Evolutionary conservation across 2,113 vertebrate species (phyloP), one percentile per base, ranked within the genome.

Genomic region (Carettochelys insculpta): DNA sequence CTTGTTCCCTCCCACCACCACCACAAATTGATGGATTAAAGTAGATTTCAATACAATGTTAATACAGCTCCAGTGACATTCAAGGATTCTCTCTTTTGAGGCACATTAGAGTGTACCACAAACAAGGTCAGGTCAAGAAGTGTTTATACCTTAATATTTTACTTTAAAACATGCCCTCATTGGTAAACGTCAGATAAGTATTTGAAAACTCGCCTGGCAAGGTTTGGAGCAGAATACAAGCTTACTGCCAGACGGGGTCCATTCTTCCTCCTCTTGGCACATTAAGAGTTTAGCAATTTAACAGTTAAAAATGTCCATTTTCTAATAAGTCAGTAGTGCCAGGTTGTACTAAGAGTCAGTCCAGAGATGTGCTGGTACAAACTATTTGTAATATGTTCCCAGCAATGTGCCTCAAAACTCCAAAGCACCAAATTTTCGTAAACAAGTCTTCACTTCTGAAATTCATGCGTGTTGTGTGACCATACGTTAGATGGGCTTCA

Each of bases 271-370:
- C 86, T 92, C 61, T 78, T 94, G 50, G 38, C 87, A n/a, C 75
- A 92, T 82, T 34, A 11, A 84, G 92, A 93, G 75, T 88, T 91
- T 91, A 91, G 82, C 83, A 90, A 78, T 91, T 2, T 68, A 96
- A 94, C 0, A 86, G 93, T 48, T 43, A 83, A 86, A 82, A 86
- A 96, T 90, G 92, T 87, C 7, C 88, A 90, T 95, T 93, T 95
- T 80, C 92, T 92, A 94, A 75, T 85, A 96, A 96, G 92, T 95
- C 86, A 84, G 19, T 80, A 85, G 87, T 50, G 50, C 80, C 87
- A 87, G 85, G 84, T 76, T 78, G 61, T 25, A 61, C 90, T 75
- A 96, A 92, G 85, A 89, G 88, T 91, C 83, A 93, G 87, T 90
- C 92, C 92, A 92, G 61, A 95, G 76, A 94, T 73, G 95, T 90